Conservation (phyloP, 2,888 invertebrate genomes). For the Ceratothoa steindachneri region DNA sequence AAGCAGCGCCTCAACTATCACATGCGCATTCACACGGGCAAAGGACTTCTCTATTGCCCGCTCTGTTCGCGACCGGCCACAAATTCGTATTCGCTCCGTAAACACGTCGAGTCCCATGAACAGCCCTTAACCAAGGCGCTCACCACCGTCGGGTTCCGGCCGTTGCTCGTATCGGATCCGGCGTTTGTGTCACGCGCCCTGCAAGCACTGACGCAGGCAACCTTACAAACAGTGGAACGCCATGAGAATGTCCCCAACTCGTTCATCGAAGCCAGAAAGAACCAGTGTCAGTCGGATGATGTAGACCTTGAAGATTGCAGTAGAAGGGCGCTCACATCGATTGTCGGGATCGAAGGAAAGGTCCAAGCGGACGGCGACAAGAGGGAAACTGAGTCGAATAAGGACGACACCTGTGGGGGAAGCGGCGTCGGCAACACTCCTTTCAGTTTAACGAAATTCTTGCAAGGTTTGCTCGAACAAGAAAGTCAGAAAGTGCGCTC, state of each 20-base stretch:
- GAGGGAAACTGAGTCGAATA: not conserved
- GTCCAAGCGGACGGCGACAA: not conserved
- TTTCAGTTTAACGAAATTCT: not conserved
- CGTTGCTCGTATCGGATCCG: not conserved
- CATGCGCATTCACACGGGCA: conserved; percentile 60
- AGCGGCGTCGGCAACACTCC: not conserved
- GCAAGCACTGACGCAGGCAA: conserved; percentile 8
- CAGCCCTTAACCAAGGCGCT: conserved; percentile 18
- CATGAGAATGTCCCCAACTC: conserved; percentile 1
- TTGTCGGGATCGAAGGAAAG: not conserved
- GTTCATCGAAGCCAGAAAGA: not conserved
- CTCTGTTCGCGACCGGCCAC: conserved; percentile 49
- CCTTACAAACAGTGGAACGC: not conserved
- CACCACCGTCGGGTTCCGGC: not conserved
- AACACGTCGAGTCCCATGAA: conserved; percentile 33
- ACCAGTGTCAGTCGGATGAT: not conserved
- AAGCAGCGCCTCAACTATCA: conserved; percentile 60
- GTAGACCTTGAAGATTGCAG: not conserved
- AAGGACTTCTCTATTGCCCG: conserved; percentile 55
- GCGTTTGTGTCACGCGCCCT: not conserved
- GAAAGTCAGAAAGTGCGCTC: not conserved
- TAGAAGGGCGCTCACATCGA: not conserved
- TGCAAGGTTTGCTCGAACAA: not conserved
- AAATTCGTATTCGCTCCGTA: conserved; percentile 34
- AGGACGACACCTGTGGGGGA: not conserved